A percentile compares a stretch with the other conserved stretches of the same genome.
Evolutionary conservation across 2,888 invertebrate genomes (phyloP).

Genomic region (Gastrophysa polygoni): DNA sequence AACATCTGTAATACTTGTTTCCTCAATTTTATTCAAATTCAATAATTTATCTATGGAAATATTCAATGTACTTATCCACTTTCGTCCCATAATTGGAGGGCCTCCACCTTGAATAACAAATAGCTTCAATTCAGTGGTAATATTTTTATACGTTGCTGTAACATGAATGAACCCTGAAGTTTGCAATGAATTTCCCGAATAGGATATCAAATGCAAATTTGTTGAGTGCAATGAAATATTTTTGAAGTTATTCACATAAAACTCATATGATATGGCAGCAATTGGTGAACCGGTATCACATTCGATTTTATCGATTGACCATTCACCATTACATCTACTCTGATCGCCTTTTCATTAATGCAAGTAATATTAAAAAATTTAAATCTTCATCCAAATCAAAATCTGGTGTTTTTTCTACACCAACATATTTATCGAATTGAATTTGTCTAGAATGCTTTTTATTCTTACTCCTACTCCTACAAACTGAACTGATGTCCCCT

Average conservation of each 20-base stretch:
- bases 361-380: too few relatives aligned
- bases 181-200: slow-evolving; percentile 5
- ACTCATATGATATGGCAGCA: neutral
- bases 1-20: neutral
- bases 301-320: slow-evolving; percentile 5
- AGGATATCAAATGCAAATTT: neutral
- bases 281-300: slow-evolving; percentile 9
- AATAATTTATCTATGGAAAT: neutral
- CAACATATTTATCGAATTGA: slow-evolving; percentile 1
- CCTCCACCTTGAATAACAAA: slow-evolving; percentile 1
- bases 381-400: too few relatives aligned
- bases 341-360: too few relatives aligned
- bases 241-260: slow-evolving; percentile 4
- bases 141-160: neutral
- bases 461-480: neutral
- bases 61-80: slow-evolving; percentile 8
- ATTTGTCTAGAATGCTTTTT: too few relatives aligned
- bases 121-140: neutral
- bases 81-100: slow-evolving; percentile 9
- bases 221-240: neutral
- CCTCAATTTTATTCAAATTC: neutral
- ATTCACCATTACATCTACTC: too few relatives aligned
- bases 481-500: slow-evolving; percentile 1
- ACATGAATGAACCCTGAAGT: neutral
- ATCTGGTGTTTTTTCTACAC: too few relatives aligned